Evolutionary conservation across 2,888 invertebrate species (phyloP).

Genomic region (Podotricha telesiphe): DNA sequence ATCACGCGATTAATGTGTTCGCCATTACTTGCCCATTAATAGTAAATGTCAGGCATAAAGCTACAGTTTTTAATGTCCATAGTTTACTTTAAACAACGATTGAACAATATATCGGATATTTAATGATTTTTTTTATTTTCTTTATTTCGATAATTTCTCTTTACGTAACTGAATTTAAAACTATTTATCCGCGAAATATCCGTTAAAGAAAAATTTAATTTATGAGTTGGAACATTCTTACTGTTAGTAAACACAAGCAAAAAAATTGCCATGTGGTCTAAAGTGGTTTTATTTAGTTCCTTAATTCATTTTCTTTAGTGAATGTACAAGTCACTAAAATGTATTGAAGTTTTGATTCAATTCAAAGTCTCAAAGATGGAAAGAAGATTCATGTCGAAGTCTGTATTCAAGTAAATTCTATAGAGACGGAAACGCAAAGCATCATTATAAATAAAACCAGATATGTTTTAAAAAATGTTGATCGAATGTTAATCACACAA

Average conservation of each 20-base stretch:
- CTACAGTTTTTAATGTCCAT: conserved; percentile 37
- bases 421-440: neutral
- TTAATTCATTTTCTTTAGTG: neutral
- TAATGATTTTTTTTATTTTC: too few relatives aligned
- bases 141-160: too few relatives aligned
- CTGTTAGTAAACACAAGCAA: too few relatives aligned
- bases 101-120: too few relatives aligned
- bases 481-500: neutral
- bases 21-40: conserved; percentile 41
- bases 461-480: neutral
- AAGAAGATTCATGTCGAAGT: conserved; percentile 3
- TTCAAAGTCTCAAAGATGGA: conserved; percentile 3
- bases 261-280: too few relatives aligned
- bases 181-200: too few relatives aligned
- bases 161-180: too few relatives aligned
- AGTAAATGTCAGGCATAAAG: conserved; percentile 38
- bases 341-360: conserved; percentile 1
- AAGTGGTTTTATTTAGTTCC: neutral
- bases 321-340: neutral
- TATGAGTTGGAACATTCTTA: too few relatives aligned
- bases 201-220: too few relatives aligned
- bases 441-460: neutral
- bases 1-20: conserved; percentile 41
- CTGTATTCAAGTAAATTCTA: conserved; percentile 1
- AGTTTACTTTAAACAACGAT: conserved; percentile 24